Conservation (phyloP, 2,888 invertebrate genomes). For the Ennomos fuscantarius region DNA sequence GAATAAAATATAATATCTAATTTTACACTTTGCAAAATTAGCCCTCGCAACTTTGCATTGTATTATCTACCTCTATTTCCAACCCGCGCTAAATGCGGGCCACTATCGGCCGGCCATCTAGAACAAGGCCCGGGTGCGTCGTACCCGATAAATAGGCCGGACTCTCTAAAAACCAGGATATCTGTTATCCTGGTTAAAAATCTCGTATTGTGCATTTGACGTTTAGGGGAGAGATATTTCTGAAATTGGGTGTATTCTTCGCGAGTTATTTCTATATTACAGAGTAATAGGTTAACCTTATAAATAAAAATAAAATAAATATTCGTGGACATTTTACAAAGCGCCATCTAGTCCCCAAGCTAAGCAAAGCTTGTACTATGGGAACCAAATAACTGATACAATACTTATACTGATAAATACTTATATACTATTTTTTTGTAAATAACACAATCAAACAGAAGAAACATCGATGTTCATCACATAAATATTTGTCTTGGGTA, state of each 20-base stretch:
- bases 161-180: conserved; percentile 28
- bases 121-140: conserved; percentile 37
- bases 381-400: no score
- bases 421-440: no score
- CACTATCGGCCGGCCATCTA: conserved; percentile 32
- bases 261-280: conserved; percentile 16
- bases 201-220: conserved; percentile 40
- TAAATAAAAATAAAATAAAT: no score
- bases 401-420: no score
- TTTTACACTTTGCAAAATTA: conserved; percentile 9
- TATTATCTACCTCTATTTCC: conserved; percentile 26
- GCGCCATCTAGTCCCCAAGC: no score
- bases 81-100: conserved; percentile 32
- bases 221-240: conserved; percentile 30
- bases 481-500: no score
- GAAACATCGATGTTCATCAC: no score
- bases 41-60: conserved; percentile 17
- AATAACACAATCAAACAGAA: no score
- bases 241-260: conserved; percentile 15
- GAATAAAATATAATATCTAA: no score
- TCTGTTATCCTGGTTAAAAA: conserved; percentile 30
- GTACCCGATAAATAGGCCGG: conserved; percentile 32
- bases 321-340: no score
- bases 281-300: no score
- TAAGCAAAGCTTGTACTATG: no score